Base-by-base conservation (phyloP, 2,797 vertebrate genomes). In the Hippocampus kuda region DNA sequence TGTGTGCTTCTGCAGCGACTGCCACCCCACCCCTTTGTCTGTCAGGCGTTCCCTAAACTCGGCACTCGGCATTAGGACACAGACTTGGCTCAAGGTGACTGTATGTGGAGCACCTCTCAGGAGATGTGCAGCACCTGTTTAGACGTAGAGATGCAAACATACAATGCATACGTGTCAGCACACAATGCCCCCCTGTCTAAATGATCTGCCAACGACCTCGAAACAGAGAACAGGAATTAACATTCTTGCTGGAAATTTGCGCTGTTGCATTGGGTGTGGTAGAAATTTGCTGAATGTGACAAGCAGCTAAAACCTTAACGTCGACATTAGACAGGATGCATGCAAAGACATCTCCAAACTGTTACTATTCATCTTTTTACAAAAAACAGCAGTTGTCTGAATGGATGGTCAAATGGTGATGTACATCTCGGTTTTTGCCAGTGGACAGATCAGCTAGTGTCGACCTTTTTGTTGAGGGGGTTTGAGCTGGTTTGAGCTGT, bases 21-120 rank as follows among this genome's bases (percentile, higher is more conserved):
- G 0, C 3, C 46, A 3, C 41, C 13, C 12, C 7, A 4, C 8
- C 24, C 34, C 12, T 48, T 48, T 48, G 24, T 48, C 15, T 26
- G 44, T 16, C 63, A 48, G 71, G 71, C 73, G 61, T 75, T 80
- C 75, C 83, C 77, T 53, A 62, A 77, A 78, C 75, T 75, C 72
- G 5, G 27, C 71, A 78, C 71, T 77, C 72, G 66, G 70, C 65
- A 75, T 46, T 79, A 81, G 84, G 83, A 83, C 85, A 87, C 44
- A 20, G 79, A 80, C 78, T 59, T 79, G 77, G 83, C 81, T 81
- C 87, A 86, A 88, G 85, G 86, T 89, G 80, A 88, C 73, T 81
- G 70, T 76, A 86, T 85, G 78, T 87, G 78, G 86, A 85, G 72
- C 87, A 70, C 76, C 79, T 71, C 86, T 86, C 86, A 68, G 72